Base-by-base conservation (phyloP, 2,113 vertebrate species). In the Pogona vitticeps region DNA sequence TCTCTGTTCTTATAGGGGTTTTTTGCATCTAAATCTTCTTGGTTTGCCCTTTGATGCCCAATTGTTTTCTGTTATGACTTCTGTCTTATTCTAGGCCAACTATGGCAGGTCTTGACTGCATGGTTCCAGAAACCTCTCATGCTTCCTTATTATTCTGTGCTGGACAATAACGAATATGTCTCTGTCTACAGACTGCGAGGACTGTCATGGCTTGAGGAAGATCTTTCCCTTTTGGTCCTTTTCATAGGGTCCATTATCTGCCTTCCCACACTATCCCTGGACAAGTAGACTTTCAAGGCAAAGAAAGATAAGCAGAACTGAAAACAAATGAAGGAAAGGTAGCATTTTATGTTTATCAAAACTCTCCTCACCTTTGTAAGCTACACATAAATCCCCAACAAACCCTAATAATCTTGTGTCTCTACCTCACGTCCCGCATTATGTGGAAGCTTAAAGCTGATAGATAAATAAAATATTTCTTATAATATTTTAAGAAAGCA, bases 401-500 rank as follows among this genome's bases (percentile, higher is more conserved):
- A 73, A 52, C 46, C 46, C 72, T 21, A 10, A 38, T 23, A 14
- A 76, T 26, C 42, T 28, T 17, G 28, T 14, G 28, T 31, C 13
- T 79, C 58, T 20, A 14, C 56, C 61, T 76, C 13, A 3, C 23
- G 1, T 76, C 75, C 12, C n/a, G 40, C 61, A 63, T 36, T 42
- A 42, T 46, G 20, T 84, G 36, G 38, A 76, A 15, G 28, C 31
- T n/a, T 42, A 76, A 46, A 15, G 18, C 58, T 23, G 58, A 76
- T 33, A 28, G 20, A 65, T 58, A 46, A 81, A 59, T 46, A 65
- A 82, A 46, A 42, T 40, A 52, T 65, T 65, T 76, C 73, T 18
- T 46, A 67, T 13, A 23, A 84, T 46, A 67, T 76, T 63, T 67
- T 84, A 65, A 84, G 83, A 12, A 76, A 46, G 73, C 59, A 76